These are phyloP conservation scores for Petroica traversi DNA, from an alignment of 2,113 vertebrate genomes.

Conservation along the genomic window DNA sequence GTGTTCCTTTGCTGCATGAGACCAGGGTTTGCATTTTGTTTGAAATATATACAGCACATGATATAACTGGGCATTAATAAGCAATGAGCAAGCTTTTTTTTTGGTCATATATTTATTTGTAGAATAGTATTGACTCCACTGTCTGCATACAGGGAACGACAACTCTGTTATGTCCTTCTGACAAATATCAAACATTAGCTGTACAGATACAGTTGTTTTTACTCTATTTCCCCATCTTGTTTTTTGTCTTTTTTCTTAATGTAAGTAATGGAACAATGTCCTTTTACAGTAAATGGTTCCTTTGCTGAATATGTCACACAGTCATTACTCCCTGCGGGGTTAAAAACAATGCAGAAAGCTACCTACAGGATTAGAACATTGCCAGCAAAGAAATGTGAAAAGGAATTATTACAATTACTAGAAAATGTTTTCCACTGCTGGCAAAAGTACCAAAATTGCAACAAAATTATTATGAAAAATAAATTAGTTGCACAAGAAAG, in stretches of 20 bases:
- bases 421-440: not conserved
- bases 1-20: not conserved
- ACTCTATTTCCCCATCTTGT: not conserved
- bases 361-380: not conserved
- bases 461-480: not conserved
- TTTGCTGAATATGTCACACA: conserved; percentile 12
- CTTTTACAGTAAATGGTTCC: conserved; percentile 17
- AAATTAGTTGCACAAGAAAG: not conserved
- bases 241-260: conserved; percentile 2
- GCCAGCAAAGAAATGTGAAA: not conserved
- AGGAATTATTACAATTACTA: not conserved
- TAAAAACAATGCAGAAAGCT: conserved; percentile 18
- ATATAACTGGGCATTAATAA: conserved; percentile 23
- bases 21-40: not conserved
- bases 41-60: not conserved
- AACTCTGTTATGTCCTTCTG: not conserved
- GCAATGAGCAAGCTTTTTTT: not conserved
- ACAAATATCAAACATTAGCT: conserved; percentile 17
- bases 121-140: not conserved
- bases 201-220: conserved; percentile 18
- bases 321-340: conserved; percentile 11
- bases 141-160: not conserved
- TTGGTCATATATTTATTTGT: conserved; percentile 12
- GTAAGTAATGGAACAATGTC: conserved; percentile 32
- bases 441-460: not conserved